These are phyloP conservation scores for Cephus sareptanus DNA, from an alignment of 2,888 invertebrate species.

Conservation along the genomic window DNA sequence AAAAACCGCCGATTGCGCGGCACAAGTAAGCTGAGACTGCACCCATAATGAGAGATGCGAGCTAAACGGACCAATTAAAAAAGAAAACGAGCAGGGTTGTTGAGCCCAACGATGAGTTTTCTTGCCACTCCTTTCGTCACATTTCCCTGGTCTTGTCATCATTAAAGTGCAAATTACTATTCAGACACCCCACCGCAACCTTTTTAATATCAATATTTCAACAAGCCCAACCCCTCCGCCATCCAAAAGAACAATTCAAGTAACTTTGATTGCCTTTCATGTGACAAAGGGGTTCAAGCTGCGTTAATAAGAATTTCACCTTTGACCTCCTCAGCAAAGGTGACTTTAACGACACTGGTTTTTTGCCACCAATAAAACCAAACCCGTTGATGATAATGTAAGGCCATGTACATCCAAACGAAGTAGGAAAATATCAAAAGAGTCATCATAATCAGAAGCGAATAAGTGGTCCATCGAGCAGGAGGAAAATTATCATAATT, in stretches of 20 bases:
- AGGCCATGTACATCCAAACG: conserved; percentile 68
- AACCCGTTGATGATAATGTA: conserved; percentile 67
- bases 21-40: not conserved
- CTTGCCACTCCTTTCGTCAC: no score
- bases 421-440: conserved; percentile 68
- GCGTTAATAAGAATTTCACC: not conserved
- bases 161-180: no score
- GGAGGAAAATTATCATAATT: conserved; percentile 66
- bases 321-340: conserved; percentile 32
- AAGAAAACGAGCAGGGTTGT: no score
- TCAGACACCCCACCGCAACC: no score
- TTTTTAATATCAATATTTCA: no score
- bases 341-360: conserved; percentile 67
- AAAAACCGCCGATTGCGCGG: not conserved
- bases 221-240: no score
- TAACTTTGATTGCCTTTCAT: not conserved
- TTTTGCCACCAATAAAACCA: conserved; percentile 72
- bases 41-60: not conserved
- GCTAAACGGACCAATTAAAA: not conserved
- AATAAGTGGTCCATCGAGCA: conserved; percentile 67
- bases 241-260: not conserved
- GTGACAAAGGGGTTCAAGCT: not conserved
- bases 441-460: conserved; percentile 66
- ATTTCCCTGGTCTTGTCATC: no score
- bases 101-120: no score